These are phyloP conservation scores for Zaprionus inermis DNA, from an alignment of 1,140 invertebrate genomes.

Conservation along the genomic window DNA sequence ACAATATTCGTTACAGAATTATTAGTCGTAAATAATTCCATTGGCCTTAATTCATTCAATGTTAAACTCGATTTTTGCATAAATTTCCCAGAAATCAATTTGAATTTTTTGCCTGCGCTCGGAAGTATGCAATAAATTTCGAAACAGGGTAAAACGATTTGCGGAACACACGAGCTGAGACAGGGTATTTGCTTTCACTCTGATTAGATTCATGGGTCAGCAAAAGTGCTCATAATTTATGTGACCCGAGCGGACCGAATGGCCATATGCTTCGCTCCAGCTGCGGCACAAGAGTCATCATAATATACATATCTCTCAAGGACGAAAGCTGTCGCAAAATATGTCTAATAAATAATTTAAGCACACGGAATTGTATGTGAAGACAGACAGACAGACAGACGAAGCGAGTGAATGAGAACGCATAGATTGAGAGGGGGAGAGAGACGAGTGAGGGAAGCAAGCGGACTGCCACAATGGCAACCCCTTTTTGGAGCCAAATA, in stretches of 20 bases:
- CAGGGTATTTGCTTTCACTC: slow-evolving; percentile 39
- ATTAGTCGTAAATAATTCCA: background rate
- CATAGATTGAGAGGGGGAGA: background rate
- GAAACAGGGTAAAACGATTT: background rate
- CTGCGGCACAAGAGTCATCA: slow-evolving; percentile 55
- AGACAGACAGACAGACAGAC: background rate
- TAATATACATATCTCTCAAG: slow-evolving; percentile 52
- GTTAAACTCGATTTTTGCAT: background rate
- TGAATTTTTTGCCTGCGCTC: background rate
- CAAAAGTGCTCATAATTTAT: slow-evolving; percentile 60
- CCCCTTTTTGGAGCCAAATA: slow-evolving; percentile 69
- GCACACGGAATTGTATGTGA: slow-evolving; percentile 50
- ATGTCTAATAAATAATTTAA: slow-evolving; percentile 79
- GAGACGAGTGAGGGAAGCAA: background rate
- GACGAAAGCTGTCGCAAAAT: slow-evolving; percentile 71
- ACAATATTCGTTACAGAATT: background rate
- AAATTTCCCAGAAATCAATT: slow-evolving; percentile 6
- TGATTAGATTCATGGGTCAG: slow-evolving; percentile 69
- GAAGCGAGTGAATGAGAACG: background rate
- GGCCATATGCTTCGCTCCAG: slow-evolving; percentile 30
- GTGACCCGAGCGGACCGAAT: slow-evolving; percentile 22
- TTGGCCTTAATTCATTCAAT: background rate
- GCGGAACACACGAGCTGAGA: slow-evolving; percentile 3
- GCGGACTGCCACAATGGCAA: background rate
- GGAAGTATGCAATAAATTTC: slow-evolving; percentile 21